Evolutionary conservation across 1,140 invertebrate species (phyloP).

Genomic region (Hydropsyche tenuis): DNA sequence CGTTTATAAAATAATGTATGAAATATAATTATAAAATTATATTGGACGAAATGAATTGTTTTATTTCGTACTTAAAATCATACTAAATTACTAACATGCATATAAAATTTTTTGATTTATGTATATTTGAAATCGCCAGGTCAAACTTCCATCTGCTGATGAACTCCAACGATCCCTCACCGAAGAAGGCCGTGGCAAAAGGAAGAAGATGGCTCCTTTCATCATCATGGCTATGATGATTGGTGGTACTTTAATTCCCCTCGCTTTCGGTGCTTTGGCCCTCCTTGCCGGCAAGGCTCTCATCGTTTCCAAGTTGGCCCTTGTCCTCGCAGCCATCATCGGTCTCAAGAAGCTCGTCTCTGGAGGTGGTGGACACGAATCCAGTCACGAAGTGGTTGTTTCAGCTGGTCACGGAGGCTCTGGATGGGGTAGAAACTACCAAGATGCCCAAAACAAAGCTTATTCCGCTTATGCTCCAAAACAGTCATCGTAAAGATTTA

Average conservation of each 20-base stretch:
- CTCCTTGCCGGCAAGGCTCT: slow-evolving; percentile 82
- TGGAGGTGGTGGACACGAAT: slow-evolving; percentile 65
- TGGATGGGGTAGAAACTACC: slow-evolving; percentile 75
- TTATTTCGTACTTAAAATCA: no score
- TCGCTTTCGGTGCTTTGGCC: slow-evolving; percentile 79
- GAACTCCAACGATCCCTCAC: slow-evolving; percentile 68
- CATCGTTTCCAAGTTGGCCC: slow-evolving; percentile 81
- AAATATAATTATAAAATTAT: no score
- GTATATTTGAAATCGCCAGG: slow-evolving; percentile 54
- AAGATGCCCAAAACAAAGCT: slow-evolving; percentile 66
- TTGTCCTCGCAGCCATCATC: slow-evolving; percentile 81
- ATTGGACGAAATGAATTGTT: no score
- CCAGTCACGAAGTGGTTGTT: slow-evolving; percentile 75
- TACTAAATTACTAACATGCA: no score
- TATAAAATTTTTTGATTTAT: neutral
- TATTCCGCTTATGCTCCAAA: slow-evolving; percentile 67
- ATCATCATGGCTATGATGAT: slow-evolving; percentile 78
- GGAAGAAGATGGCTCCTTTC: slow-evolving; percentile 73
- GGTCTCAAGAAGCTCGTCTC: slow-evolving; percentile 81
- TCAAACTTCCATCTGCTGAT: slow-evolving; percentile 69
- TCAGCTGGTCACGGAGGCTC: slow-evolving; percentile 69
- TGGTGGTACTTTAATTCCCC: slow-evolving; percentile 77
- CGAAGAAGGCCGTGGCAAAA: slow-evolving; percentile 69
- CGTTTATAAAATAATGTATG: no score
- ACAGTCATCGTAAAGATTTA: slow-evolving; percentile 44